Percentiles rank a stretch among this genome's conserved stretches.
These are phyloP conservation scores for Tachuris rubrigastra DNA, from an alignment of 2,113 vertebrate genomes.

Conservation along the genomic window DNA sequence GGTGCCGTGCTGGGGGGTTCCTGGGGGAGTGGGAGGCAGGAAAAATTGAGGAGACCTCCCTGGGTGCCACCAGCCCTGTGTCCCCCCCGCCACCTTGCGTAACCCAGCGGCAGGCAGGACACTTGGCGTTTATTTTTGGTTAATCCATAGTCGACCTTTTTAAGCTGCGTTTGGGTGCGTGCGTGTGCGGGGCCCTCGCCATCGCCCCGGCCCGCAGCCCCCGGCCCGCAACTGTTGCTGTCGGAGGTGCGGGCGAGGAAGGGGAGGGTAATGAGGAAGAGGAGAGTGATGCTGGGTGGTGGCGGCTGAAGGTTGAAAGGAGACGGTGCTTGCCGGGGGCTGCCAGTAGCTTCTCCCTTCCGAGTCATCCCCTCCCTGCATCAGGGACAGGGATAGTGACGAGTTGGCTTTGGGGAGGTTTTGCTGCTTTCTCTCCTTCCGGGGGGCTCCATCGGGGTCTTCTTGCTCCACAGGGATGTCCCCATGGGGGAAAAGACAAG, in stretches of 20 bases:
- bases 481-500: not conserved
- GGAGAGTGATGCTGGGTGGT: not conserved
- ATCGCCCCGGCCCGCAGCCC: not conserved
- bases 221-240: constrained; percentile 62
- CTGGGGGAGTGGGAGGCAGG: not conserved
- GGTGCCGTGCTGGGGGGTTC: accelerated
- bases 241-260: not conserved
- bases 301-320: constrained; percentile 47
- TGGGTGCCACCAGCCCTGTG: not conserved
- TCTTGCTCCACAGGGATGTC: not conserved
- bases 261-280: not conserved
- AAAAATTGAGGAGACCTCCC: not conserved
- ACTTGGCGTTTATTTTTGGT: constrained; percentile 47
- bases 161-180: not conserved
- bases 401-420: not conserved
- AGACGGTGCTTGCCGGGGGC: not conserved
- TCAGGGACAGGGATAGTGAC: not conserved
- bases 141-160: constrained; percentile 58
- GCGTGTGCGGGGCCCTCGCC: not conserved
- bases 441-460: not conserved
- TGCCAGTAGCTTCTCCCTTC: not conserved
- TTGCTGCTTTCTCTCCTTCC: not conserved
- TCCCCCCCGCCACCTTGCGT: constrained; percentile 53
- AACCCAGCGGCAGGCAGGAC: constrained; percentile 51
- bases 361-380: not conserved